Evolutionary conservation across 2,888 invertebrate genomes (phyloP), one percentile per base, ranked within the genome.

Genomic region (Phoronis australis): DNA sequence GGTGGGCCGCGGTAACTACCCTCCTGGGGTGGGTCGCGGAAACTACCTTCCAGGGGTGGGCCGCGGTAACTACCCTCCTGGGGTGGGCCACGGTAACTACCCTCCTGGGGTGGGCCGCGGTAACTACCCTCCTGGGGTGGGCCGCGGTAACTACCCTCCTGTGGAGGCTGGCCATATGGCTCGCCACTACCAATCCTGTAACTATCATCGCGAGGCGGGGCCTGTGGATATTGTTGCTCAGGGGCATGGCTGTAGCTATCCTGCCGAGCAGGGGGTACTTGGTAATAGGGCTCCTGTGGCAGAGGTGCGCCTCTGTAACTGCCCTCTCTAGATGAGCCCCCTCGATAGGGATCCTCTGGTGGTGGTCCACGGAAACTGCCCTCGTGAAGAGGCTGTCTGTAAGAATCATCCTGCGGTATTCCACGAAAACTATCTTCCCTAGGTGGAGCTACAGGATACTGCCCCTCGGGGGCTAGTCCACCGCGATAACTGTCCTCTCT

Each of bases 211-310:
- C 24, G 48, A 47, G 2, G 57, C 51, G 25, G 54, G 50, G 35
- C 59, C n/a, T 47, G 42, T 18, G 54, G 54, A 38, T 56, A 53
- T 24, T 52, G 55, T 35, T 48, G 48, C 23, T 49, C 47, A 23
- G 47, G 56, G 20, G 48, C 39, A 38, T 41, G 42, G 18, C 18
- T 6, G 20, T 42, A 25, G 23, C 15, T 12, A 15, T 42, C 42
- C n/a, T 20, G 40, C 4, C 23, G 21, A 12, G 20, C 40, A 15
- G 20, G 40, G 42, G 2, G 42, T 2, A 6, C 25, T 55, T 25
- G 42, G 50, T 43, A 51, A 59, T 39, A 49, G 39, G 37, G 50
- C 51, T 40, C 40, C 3, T 20, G 23, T n/a, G n/a, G n/a, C 23
- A 12, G 40, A 12, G 40, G 40, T 15, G 20, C 40, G 15, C 42